phyloP scores from a whole-genome alignment of 37 sponge, comb jelly and placozoan genomes.

The Eunapius fragilis region DNA sequence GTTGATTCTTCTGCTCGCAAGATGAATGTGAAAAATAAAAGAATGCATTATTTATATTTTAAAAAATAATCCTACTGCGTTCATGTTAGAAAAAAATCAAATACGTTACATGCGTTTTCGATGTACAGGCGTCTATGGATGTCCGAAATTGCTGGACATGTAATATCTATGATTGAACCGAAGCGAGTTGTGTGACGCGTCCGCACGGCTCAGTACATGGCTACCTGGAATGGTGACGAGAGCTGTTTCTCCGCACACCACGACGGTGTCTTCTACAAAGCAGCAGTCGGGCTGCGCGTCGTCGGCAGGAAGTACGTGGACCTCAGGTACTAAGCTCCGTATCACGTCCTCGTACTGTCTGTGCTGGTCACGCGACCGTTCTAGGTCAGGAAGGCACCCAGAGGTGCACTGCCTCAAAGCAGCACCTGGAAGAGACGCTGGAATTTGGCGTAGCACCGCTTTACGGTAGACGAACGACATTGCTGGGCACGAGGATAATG shows the following conservation, averaged over 20 bases:
- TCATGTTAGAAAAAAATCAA: too few relatives aligned
- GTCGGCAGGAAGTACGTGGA: conserved; percentile 63
- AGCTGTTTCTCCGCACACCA: conserved; percentile 69
- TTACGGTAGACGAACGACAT: conserved; percentile 45
- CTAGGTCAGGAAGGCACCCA: conserved; percentile 49
- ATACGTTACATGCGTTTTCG: too few relatives aligned
- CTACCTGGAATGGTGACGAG: conserved; percentile 58
- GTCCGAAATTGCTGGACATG: too few relatives aligned
- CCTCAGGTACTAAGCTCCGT: conserved; percentile 32
- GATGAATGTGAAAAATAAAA: too few relatives aligned
- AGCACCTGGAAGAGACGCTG: conserved; percentile 43
- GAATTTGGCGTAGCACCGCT: conserved; percentile 62
- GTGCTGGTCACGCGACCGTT: conserved; percentile 69
- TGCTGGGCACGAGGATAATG: not conserved
- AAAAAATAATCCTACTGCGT: too few relatives aligned
- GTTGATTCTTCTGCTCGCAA: too few relatives aligned
- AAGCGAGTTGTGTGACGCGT: too few relatives aligned
- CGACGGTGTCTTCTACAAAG: conserved; percentile 87
- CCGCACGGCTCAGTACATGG: not conserved
- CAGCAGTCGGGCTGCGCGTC: conserved; percentile 84
- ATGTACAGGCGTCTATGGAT: too few relatives aligned
- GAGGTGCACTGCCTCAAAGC: conserved; percentile 46
- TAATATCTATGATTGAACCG: too few relatives aligned
- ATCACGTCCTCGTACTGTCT: conserved; percentile 50
- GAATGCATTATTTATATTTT: too few relatives aligned